Percentiles rank a stretch among this genome's conserved stretches.
These are phyloP conservation scores for Callosobruchus maculatus DNA, from an alignment of 2,888 invertebrate species.

Conservation along the genomic window DNA sequence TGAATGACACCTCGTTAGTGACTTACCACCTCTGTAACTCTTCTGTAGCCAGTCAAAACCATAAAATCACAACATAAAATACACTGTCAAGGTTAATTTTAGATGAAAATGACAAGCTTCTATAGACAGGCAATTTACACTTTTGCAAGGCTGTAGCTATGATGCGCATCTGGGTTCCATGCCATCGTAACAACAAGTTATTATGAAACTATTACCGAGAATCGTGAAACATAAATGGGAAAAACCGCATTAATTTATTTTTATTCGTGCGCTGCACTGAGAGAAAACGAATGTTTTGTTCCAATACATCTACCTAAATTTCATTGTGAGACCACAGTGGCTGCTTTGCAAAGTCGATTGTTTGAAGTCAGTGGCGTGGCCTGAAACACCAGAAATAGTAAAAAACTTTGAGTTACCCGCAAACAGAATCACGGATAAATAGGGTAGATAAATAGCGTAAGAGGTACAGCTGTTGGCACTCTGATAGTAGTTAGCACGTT, in stretches of 20 bases:
- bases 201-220: not conserved
- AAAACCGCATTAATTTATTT: not conserved
- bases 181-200: not conserved
- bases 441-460: too few species aligned
- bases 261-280: not conserved
- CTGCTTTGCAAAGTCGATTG: not conserved
- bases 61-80: not conserved
- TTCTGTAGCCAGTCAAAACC: not conserved
- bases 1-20: not conserved
- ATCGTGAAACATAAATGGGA: not conserved
- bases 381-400: too few species aligned
- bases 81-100: not conserved
- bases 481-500: too few species aligned
- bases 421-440: too few species aligned
- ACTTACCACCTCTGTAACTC: not conserved
- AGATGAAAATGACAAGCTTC: not conserved
- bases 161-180: not conserved
- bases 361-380: not conserved
- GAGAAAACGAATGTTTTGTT: not conserved
- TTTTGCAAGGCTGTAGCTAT: not conserved
- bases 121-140: not conserved
- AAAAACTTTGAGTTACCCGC: too few species aligned
- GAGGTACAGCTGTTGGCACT: too few species aligned
- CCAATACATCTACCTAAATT: not conserved
- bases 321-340: not conserved